Base-by-base conservation (phyloP, 2,113 vertebrate genomes). In the Amia ocellicauda region DNA sequence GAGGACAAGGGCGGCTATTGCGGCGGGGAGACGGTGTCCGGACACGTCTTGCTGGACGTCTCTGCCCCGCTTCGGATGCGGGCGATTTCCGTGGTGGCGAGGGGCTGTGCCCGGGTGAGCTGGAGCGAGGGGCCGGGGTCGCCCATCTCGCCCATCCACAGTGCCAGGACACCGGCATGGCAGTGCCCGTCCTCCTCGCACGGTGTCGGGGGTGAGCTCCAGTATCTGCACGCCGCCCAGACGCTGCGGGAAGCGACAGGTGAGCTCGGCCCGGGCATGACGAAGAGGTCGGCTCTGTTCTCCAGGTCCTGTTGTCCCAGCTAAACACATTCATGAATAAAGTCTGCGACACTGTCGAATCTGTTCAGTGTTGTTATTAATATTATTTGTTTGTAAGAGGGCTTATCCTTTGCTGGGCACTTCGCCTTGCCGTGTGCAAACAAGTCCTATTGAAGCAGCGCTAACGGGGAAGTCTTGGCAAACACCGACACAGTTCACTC, bases 41-140 rank as follows among this genome's bases (percentile, higher is more conserved):
- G 90, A 9, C 82, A 79, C 27, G 86, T 91, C 73, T 52, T 80
- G 67, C 70, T 90, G 63, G 85, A 89, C 71, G 66, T 80, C n/a
- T 60, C 69, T 24, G 76, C 70, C 22, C 71, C 74, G n/a, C 67
- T 82, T 61, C 42, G 70, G 51, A 69, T 88, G 3, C 58, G 74
- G 22, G 68, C 74, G 1, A 72, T 89, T 60, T 77, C 80, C 3
- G 66, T 89, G 57, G 73, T 78, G 52, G 85, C 83, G 53, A 63
- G 52, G 17, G 90, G 90, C 36, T 76, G 83, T 16, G 89, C 88
- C 62, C 78, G 78, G 0, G 83, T 85, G 17, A 58, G 74, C n/a
- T 89, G 86, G 79, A 75, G 69, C 49, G 72, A 79, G 2, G 64
- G 62, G 50, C 19, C 70, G 1, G 52, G 64, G 3, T 40, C 61